These are phyloP conservation scores for Equus quagga DNA, from an alignment of 2,113 vertebrate species.

Conservation along the genomic window DNA sequence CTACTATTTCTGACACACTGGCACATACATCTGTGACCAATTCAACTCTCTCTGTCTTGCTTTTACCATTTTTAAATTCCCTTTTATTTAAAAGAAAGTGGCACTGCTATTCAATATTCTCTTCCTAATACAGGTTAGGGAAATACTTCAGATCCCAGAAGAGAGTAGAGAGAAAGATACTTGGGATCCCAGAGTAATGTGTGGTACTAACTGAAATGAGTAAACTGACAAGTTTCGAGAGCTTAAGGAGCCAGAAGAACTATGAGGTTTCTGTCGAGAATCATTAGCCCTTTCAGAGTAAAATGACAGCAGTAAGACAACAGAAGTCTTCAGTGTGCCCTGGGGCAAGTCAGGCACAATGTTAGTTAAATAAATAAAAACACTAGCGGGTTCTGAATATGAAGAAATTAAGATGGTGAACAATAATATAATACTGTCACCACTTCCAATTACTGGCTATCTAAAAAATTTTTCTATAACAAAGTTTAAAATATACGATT, in stretches of 20 bases:
- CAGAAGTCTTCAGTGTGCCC: neutral
- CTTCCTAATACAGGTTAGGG: neutral
- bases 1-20: neutral
- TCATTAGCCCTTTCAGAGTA: neutral
- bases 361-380: constrained; percentile 14
- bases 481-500: neutral
- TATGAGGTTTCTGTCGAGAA: neutral
- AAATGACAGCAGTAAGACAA: neutral
- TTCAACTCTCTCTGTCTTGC: neutral
- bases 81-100: neutral
- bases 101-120: neutral
- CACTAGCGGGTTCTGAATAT: neutral
- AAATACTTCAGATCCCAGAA: neutral
- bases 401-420: neutral
- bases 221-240: neutral
- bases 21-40: neutral
- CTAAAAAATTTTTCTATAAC: neutral
- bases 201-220: constrained; percentile 20
- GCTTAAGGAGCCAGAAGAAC: neutral
- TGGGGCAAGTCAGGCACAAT: neutral
- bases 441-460: neutral
- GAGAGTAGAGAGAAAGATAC: neutral
- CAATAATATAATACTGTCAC: neutral
- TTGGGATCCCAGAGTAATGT: neutral
- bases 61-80: neutral